Base-by-base conservation (phyloP, 2,113 vertebrate genomes). In the Halcyon malimbica region DNA sequence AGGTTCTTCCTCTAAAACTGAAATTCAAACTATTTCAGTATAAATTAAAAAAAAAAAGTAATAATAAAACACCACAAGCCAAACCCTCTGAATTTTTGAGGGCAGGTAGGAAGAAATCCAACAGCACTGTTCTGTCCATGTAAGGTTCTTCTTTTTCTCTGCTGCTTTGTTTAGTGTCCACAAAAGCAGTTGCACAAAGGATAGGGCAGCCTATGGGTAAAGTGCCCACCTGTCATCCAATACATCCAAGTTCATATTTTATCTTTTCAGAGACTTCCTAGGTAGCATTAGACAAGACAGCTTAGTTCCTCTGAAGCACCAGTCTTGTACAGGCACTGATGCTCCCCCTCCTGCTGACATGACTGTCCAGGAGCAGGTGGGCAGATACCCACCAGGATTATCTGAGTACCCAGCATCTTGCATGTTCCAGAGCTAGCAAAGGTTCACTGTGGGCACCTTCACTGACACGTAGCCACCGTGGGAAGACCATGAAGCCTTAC, bases 1-100 rank as follows among this genome's bases (percentile, higher is more conserved):
- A 94, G 19, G 29, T 48, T 92, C 83, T 51, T 86, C 20, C 20
- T 92, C 70, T 60, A 67, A 92, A 96, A 94, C 87, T 81, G 71
- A 95, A 92, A 96, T 64, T 37, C 60, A 78, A 87, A 60, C 33
- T 84, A 51, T 82, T 91, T 70, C 48, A 53, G 29, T 75, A 87
- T 23, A 83, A 70, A 90, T 80, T 53, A 56, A 9, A 75, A 90
- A 87, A 83, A 41, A 31, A 12, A 63, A 63, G 7, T 41, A 63
- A 35, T 8, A 75, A 53, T 46, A 39, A 70, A 78, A 25, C 24
- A 86, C 8, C 53, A 62, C 9, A 93, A 65, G 79, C 17, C 5
- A 54, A 35, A 4, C 1, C 21, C 35, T 63, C 35, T 29, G 39
- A 53, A 56, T 59, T 65, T 75, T 11, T 1, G 7, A 18, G 35